Evolutionary conservation across 1,140 invertebrate genomes (phyloP).

Genomic region (Anastatus disparis): DNA sequence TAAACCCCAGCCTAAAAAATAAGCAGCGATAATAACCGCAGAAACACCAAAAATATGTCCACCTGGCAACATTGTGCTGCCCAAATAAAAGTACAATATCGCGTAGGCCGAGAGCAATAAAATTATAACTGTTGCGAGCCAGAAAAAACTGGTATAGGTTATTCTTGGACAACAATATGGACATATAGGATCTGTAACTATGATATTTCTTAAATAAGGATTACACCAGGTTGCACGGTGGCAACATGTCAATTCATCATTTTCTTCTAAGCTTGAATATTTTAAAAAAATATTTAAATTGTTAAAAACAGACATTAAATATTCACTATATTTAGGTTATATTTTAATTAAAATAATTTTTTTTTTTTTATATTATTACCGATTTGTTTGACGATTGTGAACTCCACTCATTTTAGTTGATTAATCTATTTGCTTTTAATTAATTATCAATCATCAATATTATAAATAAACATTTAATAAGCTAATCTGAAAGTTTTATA

Average conservation of each 20-base stretch:
- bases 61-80: slow-evolving; percentile 51
- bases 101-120: slow-evolving; percentile 46
- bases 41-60: slow-evolving; percentile 54
- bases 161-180: slow-evolving; percentile 29
- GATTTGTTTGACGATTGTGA: too few species aligned
- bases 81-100: slow-evolving; percentile 52
- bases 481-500: too few species aligned
- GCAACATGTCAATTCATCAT: slow-evolving; percentile 52
- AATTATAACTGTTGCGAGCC: slow-evolving; percentile 36
- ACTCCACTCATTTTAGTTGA: too few species aligned
- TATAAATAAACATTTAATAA: too few species aligned
- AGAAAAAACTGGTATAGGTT: slow-evolving; percentile 53
- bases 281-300: too few species aligned
- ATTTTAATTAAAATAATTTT: too few species aligned
- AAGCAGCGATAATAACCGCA: slow-evolving; percentile 49
- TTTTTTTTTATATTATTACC: too few species aligned
- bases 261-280: too few species aligned
- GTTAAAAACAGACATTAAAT: too few species aligned
- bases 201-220: slow-evolving; percentile 46
- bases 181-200: slow-evolving; percentile 47
- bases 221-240: slow-evolving; percentile 50
- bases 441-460: too few species aligned
- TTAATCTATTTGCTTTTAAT: too few species aligned
- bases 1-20: slow-evolving; percentile 54
- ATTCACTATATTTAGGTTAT: too few species aligned